A percentile compares a stretch with the other conserved stretches of the same genome.
Evolutionary conservation across 1,140 invertebrate genomes (phyloP).

Genomic region (Lerema accius): DNA sequence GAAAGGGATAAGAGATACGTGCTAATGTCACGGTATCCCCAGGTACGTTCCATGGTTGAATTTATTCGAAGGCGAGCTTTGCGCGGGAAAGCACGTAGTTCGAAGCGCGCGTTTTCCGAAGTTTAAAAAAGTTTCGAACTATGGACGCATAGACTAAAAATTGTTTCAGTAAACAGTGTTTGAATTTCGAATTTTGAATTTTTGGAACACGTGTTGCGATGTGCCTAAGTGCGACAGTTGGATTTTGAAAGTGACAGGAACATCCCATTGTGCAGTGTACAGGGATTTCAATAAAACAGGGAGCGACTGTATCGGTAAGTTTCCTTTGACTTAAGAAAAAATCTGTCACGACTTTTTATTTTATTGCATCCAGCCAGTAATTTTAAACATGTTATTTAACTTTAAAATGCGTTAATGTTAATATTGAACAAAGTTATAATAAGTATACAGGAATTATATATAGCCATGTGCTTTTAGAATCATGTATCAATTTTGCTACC

Average conservation of each 20-base stretch:
- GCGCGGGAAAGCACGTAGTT: slow-evolving; percentile 74
- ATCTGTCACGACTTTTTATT: not conserved
- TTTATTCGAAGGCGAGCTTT: slow-evolving; percentile 76
- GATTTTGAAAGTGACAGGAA: slow-evolving; percentile 57
- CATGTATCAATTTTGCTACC: too few relatives aligned
- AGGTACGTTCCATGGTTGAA: slow-evolving; percentile 63
- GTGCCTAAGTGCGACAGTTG: slow-evolving; percentile 56
- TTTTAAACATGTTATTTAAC: too few relatives aligned
- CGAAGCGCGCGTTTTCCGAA: slow-evolving; percentile 43
- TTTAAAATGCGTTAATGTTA: too few relatives aligned
- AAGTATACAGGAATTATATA: too few relatives aligned
- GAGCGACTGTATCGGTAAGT: slow-evolving; percentile 58
- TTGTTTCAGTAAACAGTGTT: slow-evolving; percentile 1
- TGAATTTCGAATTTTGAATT: slow-evolving; percentile 24
- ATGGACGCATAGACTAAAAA: slow-evolving; percentile 14
- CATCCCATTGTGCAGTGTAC: slow-evolving; percentile 56
- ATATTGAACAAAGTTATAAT: too few relatives aligned
- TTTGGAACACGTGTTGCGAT: slow-evolving; percentile 49
- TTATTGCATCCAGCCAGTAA: too few relatives aligned
- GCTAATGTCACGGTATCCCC: slow-evolving; percentile 66
- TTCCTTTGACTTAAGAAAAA: slow-evolving; percentile 17
- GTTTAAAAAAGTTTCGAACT: slow-evolving; percentile 44
- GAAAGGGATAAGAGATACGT: slow-evolving; percentile 48
- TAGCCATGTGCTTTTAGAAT: too few relatives aligned
- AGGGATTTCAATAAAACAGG: slow-evolving; percentile 60